phyloP scores from a whole-genome alignment of 2,113 vertebrate genomes.

The Gymnogyps californianus region DNA sequence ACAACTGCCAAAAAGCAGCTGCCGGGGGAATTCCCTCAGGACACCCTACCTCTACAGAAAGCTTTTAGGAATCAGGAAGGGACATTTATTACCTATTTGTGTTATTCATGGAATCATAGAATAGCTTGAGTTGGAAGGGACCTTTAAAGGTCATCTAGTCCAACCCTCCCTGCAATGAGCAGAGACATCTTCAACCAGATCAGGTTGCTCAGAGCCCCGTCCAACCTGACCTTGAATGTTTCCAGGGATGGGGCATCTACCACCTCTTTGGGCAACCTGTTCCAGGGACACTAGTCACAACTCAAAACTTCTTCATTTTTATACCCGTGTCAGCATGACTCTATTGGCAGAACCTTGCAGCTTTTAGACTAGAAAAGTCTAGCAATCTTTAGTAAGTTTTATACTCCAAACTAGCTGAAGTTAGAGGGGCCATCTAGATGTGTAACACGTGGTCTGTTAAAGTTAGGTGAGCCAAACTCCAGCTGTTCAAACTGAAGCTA shows the following conservation, averaged over 20 bases:
- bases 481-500: not conserved
- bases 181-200: not conserved
- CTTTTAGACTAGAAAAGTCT: not conserved
- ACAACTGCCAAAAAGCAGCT: not conserved
- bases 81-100: not conserved
- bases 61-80: not conserved
- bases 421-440: not conserved
- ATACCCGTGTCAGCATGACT: rapidly evolving
- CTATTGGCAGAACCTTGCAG: not conserved
- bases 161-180: not conserved
- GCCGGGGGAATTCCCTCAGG: not conserved
- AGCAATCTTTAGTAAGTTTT: not conserved
- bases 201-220: not conserved
- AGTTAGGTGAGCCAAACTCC: not conserved
- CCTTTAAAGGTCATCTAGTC: not conserved
- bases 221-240: not conserved
- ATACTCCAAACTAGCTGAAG: not conserved
- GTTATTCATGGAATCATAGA: not conserved
- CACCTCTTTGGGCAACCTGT: not conserved
- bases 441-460: not conserved
- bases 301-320: not conserved
- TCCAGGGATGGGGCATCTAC: not conserved
- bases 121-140: not conserved
- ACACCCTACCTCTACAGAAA: not conserved
- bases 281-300: not conserved